Evolutionary conservation across 53 echinoderm and acorn worm genomes (phyloP).

Genomic region (Holothuria leucospilota): DNA sequence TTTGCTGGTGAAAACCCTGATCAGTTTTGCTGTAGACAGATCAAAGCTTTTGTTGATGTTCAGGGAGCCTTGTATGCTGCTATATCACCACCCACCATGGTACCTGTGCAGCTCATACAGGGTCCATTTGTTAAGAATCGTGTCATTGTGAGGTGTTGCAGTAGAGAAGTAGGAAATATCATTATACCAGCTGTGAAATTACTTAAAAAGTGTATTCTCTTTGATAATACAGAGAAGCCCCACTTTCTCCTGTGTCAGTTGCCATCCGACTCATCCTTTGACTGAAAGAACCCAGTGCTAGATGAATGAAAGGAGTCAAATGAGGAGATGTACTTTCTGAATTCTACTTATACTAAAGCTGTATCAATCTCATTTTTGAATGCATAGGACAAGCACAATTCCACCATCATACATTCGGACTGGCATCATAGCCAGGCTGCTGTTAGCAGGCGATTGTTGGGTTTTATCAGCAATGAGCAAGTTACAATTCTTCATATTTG

Average conservation of each 20-base stretch:
- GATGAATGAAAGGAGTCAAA: too few species aligned
- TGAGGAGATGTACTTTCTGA: too few species aligned
- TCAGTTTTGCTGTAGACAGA: constrained; percentile 3
- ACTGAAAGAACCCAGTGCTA: background rate
- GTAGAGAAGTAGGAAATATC: too few species aligned
- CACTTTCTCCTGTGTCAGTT: background rate
- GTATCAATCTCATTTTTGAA: too few species aligned
- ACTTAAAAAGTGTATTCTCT: background rate
- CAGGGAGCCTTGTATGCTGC: constrained; percentile 8
- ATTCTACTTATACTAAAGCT: too few species aligned
- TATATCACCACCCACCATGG: background rate
- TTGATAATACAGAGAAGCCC: constrained; percentile 5
- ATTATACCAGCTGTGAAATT: background rate
- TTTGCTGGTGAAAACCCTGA: background rate
- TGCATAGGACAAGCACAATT: too few species aligned
- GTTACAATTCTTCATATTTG: too few species aligned
- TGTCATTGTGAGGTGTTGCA: background rate
- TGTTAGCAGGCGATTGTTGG: too few species aligned
- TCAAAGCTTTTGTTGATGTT: constrained; percentile 1
- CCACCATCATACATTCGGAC: too few species aligned
- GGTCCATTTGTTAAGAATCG: background rate
- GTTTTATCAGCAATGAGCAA: too few species aligned
- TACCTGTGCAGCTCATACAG: background rate
- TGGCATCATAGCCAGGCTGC: too few species aligned
- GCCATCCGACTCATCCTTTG: background rate